These are phyloP conservation scores for Dissostichus mawsoni DNA, from an alignment of 2,113 vertebrate species.

Conservation along the genomic window DNA sequence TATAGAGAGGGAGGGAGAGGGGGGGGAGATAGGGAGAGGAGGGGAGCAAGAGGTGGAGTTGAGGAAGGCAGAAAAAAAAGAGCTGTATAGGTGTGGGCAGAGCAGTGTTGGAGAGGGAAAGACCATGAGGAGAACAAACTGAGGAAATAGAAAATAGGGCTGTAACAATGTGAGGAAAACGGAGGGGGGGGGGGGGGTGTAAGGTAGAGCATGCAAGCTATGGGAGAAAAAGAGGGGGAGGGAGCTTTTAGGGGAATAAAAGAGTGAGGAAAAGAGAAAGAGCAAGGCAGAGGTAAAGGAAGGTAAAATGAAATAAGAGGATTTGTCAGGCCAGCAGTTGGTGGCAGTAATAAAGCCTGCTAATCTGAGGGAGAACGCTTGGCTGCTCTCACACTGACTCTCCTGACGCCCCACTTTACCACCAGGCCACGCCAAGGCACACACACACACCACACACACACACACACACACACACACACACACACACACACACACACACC, in stretches of 20 bases:
- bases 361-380: constrained; percentile 88
- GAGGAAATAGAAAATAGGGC: constrained; percentile 53
- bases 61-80: constrained; percentile 39
- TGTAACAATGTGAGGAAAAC: constrained; percentile 14
- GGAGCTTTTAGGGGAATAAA: constrained; percentile 61
- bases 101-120: constrained; percentile 34
- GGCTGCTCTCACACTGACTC: constrained; percentile 83
- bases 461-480: constrained; percentile 63
- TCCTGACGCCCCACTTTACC: constrained; percentile 84
- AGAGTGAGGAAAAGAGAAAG: constrained; percentile 57
- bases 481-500: too few species aligned
- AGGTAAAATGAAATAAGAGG: constrained; percentile 85
- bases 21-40: constrained; percentile 32
- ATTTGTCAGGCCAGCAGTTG: constrained; percentile 86
- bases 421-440: constrained; percentile 85
- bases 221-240: constrained; percentile 26
- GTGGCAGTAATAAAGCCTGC: constrained; percentile 89
- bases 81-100: constrained; percentile 39
- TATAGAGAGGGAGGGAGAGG: constrained; percentile 61
- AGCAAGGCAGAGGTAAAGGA: constrained; percentile 69
- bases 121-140: constrained; percentile 51
- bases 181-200: background rate
- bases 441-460: constrained; percentile 74
- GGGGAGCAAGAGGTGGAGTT: constrained; percentile 38
- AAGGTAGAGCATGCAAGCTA: constrained; percentile 44